Evolutionary conservation across 1,140 invertebrate genomes (phyloP), one percentile per base, ranked within the genome.

Genomic region (Caerostris extrusa): DNA sequence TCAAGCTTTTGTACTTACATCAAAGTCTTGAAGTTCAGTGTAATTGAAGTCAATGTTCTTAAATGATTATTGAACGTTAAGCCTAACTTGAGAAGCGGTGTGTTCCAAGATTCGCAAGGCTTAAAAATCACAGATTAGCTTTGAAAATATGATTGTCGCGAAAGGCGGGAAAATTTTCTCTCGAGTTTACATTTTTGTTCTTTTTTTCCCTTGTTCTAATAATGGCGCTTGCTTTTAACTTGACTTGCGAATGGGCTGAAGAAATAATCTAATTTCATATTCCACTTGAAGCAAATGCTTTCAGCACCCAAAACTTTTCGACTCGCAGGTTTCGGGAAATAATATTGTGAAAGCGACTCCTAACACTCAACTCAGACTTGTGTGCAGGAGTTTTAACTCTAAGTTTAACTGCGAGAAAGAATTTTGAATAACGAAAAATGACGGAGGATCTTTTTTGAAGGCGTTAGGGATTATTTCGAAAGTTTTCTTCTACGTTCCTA

Each of bases 61-160:
- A 61, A 14, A 10, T 10, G 14, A 77, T 77, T 77, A 77, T 50
- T 50, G 5, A 5, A 34, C 5, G 34, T 12, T 53, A 77, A 53
- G 34, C 69, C 69, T 77, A 53, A 77, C 34, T 67, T n/a, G 10
- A 7, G 19, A 77, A 50, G 17, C 17, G 12, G 50, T 12, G 10
- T 77, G 7, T 77, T 77, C 50, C 8, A 50, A 77, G 50, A 34
- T 77, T 3, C 69, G 69, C 34, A 34, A 34, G 34, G 19, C 50
- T 77, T 77, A 77, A 77, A 77, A 77, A 77, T 77, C 69, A 50
- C 34, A 77, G 69, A 77, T 77, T 77, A 34, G 69, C 69, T 77
- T 50, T 12, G 34, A 10, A 77, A 77, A 77, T 77, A 4, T 77
- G 69, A 77, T 77, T 77, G 69, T 77, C 69, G 8, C 14, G 19